phyloP scores from a whole-genome alignment of 2,888 invertebrate genomes.

The Nycteola revayana region DNA sequence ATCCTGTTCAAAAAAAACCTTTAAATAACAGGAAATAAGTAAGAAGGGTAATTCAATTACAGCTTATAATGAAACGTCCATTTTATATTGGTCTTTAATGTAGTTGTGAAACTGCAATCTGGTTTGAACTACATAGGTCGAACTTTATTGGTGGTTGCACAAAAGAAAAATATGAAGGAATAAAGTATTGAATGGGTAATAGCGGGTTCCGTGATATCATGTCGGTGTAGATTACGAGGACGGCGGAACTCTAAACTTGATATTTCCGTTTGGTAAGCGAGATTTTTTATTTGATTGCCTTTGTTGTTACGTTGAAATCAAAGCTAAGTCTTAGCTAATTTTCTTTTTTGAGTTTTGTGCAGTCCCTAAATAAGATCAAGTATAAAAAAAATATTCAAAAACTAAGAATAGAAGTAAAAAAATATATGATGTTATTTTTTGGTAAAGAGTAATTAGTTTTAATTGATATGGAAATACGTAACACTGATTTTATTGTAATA shows the following conservation, averaged over 20 bases:
- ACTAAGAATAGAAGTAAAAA: no score
- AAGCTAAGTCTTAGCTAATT: no score
- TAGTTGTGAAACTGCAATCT: neutral
- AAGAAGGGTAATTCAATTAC: constrained; percentile 66
- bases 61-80: constrained; percentile 36
- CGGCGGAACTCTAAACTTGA: constrained; percentile 61
- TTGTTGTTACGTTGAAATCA: neutral
- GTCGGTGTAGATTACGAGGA: constrained; percentile 58
- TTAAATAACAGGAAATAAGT: constrained; percentile 58
- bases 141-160: constrained; percentile 24
- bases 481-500: no score
- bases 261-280: constrained; percentile 53
- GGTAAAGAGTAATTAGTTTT: no score
- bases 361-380: no score
- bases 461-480: no score
- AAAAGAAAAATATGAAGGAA: constrained; percentile 36
- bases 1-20: constrained; percentile 54
- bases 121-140: constrained; percentile 5
- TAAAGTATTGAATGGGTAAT: constrained; percentile 47
- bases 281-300: constrained; percentile 18
- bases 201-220: constrained; percentile 61
- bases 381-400: no score
- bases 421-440: no score
- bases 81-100: constrained; percentile 32
- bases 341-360: no score